Base-by-base conservation (phyloP, 2,113 vertebrate species). In the Oxyruncus cristatus region DNA sequence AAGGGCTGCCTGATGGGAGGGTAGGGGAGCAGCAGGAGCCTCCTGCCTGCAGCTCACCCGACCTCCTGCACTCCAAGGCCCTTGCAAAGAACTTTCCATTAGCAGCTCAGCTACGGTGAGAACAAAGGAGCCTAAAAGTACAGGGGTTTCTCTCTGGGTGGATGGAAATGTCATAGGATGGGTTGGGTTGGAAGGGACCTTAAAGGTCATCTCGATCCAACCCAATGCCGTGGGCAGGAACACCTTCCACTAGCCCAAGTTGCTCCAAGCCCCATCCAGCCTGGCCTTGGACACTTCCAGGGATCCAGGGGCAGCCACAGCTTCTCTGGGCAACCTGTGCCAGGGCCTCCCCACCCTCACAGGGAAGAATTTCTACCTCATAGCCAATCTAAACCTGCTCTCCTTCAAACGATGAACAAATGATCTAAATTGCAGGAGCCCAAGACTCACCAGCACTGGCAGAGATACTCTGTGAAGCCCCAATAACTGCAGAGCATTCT, bases 201-300 rank as follows among this genome's bases (percentile, higher is more conserved):
- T 47, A 35, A 76, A 70, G 32, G 15, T 55, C 30, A 33, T 6
- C 55, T 4, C 0, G 22, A 0, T 61, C 4, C 70, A 41, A 30
- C 9, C 24, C 44, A 2, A 4, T 61, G 62, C 39, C 23, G 9
- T 2, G 22, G 32, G 10, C 28, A 53, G 55, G 17, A 30, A 27
- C n/a, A 53, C 0, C 7, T 70, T 27, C 78, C 55, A 22, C n/a
- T 1, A 0, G 3, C 24, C 41, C 71, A 41, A 46, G 11, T 0
- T 22, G 17, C 8, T 70, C 79, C 50, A 22, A 49, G 26, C 14
- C 14, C 14, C 0, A 0, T 58, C 58, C 53, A 62, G 0, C 30
- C 62, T 32, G 70, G n/a, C 24, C 47, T 35, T 27, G 71, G 14
- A 0, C 39, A 41, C 9, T 68, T 0, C 30, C 71, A 76, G 39